Percentiles rank a stretch among this genome's conserved stretches.
Conservation (phyloP, 2,113 vertebrate genomes). For the Salminus brasiliensis region DNA sequence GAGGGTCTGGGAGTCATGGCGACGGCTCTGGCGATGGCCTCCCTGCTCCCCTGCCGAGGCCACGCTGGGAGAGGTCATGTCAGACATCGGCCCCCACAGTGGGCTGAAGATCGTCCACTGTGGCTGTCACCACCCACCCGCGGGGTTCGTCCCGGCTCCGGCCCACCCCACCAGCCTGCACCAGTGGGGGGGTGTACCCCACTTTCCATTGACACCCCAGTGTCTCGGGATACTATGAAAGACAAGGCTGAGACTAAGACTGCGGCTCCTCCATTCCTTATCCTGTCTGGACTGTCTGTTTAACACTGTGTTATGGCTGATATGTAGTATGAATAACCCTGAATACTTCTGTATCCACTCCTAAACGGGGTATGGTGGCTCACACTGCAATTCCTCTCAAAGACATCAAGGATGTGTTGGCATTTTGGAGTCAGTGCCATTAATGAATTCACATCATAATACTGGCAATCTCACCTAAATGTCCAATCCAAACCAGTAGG, state of each 20-base stretch:
- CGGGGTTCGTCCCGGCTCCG: constrained; percentile 72
- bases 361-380: not conserved
- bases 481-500: too few relatives aligned
- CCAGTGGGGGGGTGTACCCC: constrained; percentile 71
- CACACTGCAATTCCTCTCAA: too few relatives aligned
- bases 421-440: too few relatives aligned
- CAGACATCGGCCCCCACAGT: constrained; percentile 85
- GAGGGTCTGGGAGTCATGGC: constrained; percentile 52
- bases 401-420: too few relatives aligned
- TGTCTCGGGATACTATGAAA: constrained; percentile 54
- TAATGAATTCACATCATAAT: too few relatives aligned
- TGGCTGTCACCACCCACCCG: constrained; percentile 81
- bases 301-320: not conserved
- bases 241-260: constrained; percentile 28
- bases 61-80: constrained; percentile 83
- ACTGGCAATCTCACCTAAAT: too few relatives aligned
- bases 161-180: constrained; percentile 74
- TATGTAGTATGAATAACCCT: not conserved
- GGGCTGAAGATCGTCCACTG: constrained; percentile 77
- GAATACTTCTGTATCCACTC: not conserved
- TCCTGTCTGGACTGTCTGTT: constrained; percentile 21
- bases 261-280: constrained; percentile 32
- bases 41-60: constrained; percentile 68
- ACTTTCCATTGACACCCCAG: constrained; percentile 60
- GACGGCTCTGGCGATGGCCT: constrained; percentile 49